Evolutionary conservation across 2,113 vertebrate genomes (phyloP).

Genomic region (Sylvia atricapilla): DNA sequence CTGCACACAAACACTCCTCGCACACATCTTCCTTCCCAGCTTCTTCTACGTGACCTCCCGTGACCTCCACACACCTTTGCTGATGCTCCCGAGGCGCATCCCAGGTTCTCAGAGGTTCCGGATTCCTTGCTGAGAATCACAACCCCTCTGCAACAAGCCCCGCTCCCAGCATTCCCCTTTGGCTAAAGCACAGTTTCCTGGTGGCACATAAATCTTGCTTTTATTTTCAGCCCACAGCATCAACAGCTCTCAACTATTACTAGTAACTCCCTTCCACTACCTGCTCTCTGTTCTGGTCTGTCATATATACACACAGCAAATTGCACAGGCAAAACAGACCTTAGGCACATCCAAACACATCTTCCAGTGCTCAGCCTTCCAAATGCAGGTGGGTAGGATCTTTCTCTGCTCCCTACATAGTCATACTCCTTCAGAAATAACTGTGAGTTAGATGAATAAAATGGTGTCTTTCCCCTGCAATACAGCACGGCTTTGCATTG

Average conservation of each 20-base stretch:
- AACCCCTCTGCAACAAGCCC: not conserved
- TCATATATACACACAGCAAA: not conserved
- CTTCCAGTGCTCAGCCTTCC: not conserved
- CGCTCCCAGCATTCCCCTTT: not conserved
- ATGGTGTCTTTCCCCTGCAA: not conserved
- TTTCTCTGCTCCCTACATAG: not conserved
- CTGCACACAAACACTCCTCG: not conserved
- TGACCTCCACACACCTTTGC: not conserved
- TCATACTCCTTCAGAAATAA: not conserved
- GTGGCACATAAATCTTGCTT: not conserved
- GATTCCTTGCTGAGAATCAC: not conserved
- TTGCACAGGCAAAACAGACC: not conserved
- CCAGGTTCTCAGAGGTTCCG: not conserved
- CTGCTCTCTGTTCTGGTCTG: not conserved
- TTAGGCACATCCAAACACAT: not conserved
- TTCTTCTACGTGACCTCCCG: rapidly evolving
- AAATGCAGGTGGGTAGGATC: not conserved
- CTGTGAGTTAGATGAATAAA: not conserved
- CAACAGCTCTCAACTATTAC: not conserved
- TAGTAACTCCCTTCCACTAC: not conserved
- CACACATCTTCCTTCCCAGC: rapidly evolving
- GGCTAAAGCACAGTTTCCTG: not conserved
- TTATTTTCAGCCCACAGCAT: not conserved
- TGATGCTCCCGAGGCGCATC: not conserved
- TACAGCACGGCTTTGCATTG: not conserved